phyloP scores from a whole-genome alignment of 2,888 invertebrate species.

The Xanthorhoe designata region DNA sequence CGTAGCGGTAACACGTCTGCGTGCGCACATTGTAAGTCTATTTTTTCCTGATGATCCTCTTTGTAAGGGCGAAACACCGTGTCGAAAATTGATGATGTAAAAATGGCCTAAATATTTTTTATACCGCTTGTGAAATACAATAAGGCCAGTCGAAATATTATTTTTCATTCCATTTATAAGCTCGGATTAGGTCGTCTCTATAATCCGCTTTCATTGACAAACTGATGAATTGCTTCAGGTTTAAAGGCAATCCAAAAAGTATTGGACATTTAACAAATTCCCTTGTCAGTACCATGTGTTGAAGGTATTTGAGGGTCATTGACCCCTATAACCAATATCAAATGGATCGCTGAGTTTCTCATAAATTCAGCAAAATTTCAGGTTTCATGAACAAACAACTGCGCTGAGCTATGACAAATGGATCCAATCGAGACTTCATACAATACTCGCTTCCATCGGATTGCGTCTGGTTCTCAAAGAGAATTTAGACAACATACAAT shows the following conservation, averaged over 20 bases:
- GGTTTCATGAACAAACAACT: constrained; percentile 17
- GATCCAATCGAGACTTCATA: constrained; percentile 12
- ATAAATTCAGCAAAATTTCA: constrained; percentile 13
- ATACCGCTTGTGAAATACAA: not conserved
- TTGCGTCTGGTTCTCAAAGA: constrained; percentile 17
- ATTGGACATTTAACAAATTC: constrained; percentile 8
- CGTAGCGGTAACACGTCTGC: too few relatives aligned
- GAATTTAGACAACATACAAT: not conserved
- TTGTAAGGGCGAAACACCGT: too few relatives aligned
- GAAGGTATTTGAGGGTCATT: constrained; percentile 1
- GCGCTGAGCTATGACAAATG: constrained; percentile 20
- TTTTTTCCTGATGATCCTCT: too few relatives aligned
- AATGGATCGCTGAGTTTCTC: constrained; percentile 6
- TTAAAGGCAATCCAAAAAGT: not conserved
- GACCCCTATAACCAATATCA: constrained; percentile 9
- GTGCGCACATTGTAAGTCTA: too few relatives aligned
- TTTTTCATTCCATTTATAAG: not conserved
- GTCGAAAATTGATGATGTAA: too few relatives aligned
- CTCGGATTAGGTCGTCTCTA: not conserved
- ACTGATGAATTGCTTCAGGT: constrained; percentile 5
- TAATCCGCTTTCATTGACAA: not conserved
- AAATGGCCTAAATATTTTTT: too few relatives aligned
- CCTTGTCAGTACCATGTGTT: constrained; percentile 4
- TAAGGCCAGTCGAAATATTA: not conserved
- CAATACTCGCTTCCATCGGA: not conserved